Evolutionary conservation across 2,113 vertebrate genomes (phyloP).

Genomic region (Lontra canadensis): DNA sequence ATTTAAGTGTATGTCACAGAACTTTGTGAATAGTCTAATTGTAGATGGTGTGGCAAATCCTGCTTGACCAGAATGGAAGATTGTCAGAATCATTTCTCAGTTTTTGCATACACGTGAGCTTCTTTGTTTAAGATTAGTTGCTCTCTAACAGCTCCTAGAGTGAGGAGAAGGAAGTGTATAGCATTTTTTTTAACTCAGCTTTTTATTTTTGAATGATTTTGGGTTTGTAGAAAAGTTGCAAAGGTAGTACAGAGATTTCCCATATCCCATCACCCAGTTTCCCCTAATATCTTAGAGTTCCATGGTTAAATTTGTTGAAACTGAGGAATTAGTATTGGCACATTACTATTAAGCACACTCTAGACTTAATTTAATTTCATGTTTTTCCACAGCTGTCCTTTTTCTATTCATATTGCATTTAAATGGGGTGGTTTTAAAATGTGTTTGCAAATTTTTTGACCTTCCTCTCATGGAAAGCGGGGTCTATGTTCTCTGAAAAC

Average conservation of each 20-base stretch:
- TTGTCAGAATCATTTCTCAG: background rate
- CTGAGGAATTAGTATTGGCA: background rate
- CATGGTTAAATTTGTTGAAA: background rate
- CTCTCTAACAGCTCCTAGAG: background rate
- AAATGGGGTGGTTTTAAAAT: background rate
- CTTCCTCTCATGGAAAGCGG: background rate
- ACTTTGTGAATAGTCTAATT: background rate
- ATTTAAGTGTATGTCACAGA: background rate
- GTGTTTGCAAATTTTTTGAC: background rate
- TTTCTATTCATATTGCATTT: background rate
- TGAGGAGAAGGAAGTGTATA: background rate
- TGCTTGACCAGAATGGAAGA: background rate
- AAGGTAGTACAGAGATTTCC: background rate
- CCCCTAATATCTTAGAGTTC: background rate
- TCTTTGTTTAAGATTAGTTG: background rate
- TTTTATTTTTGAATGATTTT: conserved; percentile 40
- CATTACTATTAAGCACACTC: background rate
- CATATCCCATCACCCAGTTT: background rate
- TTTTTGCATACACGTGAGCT: background rate
- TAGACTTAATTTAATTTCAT: background rate
- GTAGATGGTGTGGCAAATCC: background rate
- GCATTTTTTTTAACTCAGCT: background rate
- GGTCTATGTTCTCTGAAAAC: background rate
- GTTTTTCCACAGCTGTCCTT: background rate
- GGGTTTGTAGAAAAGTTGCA: background rate